Evolutionary conservation across 1,140 invertebrate species (phyloP), one percentile per base, ranked within the genome.

Genomic region (Augochlora pura): DNA sequence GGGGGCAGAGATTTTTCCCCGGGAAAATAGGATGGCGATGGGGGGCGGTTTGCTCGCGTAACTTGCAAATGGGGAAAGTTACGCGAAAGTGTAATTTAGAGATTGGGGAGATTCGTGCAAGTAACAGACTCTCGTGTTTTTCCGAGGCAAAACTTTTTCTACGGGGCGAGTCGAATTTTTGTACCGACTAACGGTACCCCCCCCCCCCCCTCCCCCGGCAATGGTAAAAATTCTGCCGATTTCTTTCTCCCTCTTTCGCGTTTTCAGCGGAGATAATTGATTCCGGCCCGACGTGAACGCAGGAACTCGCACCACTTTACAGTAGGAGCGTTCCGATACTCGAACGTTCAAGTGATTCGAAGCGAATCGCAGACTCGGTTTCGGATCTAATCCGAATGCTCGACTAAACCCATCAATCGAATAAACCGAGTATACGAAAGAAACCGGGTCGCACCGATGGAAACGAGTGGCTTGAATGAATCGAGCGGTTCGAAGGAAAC

Each of bases 21-120:
- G 32, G 1, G 32, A 32, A 32, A 32, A 32, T 32, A 32, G 32
- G 32, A 32, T 32, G 32, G 32, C 32, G 27, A 6, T 27, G 21
- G n/a, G 12, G 14, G 42, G 39, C 12, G 42, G 42, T 25, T 60
- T 12, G 18, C 18, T 39, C 49, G 49, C 52, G 42, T 65, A 81
- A 79, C 80, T 85, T 81, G 81, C 75, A 84, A 87, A 86, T 86
- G 83, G 81, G 73, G 57, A 87, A 87, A 86, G 85, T 87, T 87
- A 77, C 59, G 68, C 60, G 54, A 71, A 65, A 78, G 80, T 67
- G 32, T 32, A 32, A 32, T 32, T 32, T 32, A 32, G 66, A 57
- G 73, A 63, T 75, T 39, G 27, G 14, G 42, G 76, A 78, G 67
- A 83, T 84, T 57, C 57, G 66, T 67, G 70, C 75, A 80, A 84